Evolutionary conservation across 2,113 vertebrate genomes (phyloP).

Genomic region (Alexandromys fortis): DNA sequence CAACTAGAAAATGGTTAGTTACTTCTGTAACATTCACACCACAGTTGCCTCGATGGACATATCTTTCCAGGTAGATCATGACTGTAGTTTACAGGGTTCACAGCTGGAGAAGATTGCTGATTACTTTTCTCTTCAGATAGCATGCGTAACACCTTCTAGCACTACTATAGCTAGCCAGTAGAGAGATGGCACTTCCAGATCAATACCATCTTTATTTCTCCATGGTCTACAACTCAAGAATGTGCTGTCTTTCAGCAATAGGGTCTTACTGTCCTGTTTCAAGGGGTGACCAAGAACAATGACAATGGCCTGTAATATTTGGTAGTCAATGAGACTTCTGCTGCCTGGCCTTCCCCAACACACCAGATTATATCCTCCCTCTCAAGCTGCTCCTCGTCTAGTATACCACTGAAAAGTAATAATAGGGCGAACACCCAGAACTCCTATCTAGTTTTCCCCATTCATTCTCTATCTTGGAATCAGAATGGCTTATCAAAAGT

Average conservation of each 20-base stretch:
- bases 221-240: neutral
- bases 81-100: neutral
- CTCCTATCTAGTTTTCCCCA: neutral
- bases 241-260: neutral
- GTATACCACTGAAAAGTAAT: neutral
- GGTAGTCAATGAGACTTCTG: neutral
- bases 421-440: neutral
- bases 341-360: neutral
- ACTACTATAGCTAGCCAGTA: neutral
- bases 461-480: neutral
- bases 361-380: neutral
- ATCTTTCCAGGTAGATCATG: neutral
- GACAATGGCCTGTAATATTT: neutral
- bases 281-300: neutral
- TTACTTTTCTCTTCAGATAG: neutral
- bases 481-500: neutral
- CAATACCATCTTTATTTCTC: neutral
- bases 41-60: neutral
- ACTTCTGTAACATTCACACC: neutral
- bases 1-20: neutral
- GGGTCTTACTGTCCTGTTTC: neutral
- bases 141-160: neutral
- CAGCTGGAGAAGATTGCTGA: neutral
- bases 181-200: neutral
- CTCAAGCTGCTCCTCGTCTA: neutral